A percentile compares a stretch with the other conserved stretches of the same genome.
Evolutionary conservation across 2,888 invertebrate genomes (phyloP).

Genomic region (Athrips mouffetella): DNA sequence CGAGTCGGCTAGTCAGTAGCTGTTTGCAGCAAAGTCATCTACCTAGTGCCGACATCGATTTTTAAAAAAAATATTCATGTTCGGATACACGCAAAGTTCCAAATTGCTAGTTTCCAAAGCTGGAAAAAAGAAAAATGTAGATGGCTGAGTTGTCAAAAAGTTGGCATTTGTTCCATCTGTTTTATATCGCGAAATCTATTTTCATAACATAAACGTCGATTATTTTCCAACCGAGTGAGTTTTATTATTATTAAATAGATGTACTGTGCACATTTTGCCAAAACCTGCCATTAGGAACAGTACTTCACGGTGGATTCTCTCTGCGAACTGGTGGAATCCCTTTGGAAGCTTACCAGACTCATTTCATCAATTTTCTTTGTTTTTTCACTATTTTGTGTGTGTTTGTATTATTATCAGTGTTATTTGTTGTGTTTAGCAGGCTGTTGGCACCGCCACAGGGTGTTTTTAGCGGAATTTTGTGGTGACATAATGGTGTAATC

Average conservation of each 20-base stretch:
- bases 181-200: conserved; percentile 58
- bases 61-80: background rate
- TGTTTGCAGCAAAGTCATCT: too few relatives aligned
- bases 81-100: conserved; percentile 3
- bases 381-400: conserved; percentile 1
- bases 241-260: conserved; percentile 16
- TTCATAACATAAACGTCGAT: conserved; percentile 33
- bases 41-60: too few relatives aligned
- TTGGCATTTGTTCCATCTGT: conserved; percentile 70
- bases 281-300: background rate
- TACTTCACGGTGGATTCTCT: background rate
- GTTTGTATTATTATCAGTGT: background rate
- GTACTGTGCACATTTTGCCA: conserved; percentile 8
- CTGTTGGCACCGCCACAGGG: conserved; percentile 1
- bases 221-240: conserved; percentile 18
- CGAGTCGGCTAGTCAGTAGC: too few relatives aligned
- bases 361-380: conserved; percentile 3
- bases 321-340: background rate
- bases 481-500: conserved; percentile 63
- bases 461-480: conserved; percentile 24
- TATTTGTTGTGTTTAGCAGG: conserved; percentile 5
- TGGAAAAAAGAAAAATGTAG: background rate
- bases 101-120: conserved; percentile 1
- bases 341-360: background rate
- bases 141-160: conserved; percentile 63